phyloP scores from a whole-genome alignment of 2,888 invertebrate genomes.

The Caenorhabditis imperialis region DNA sequence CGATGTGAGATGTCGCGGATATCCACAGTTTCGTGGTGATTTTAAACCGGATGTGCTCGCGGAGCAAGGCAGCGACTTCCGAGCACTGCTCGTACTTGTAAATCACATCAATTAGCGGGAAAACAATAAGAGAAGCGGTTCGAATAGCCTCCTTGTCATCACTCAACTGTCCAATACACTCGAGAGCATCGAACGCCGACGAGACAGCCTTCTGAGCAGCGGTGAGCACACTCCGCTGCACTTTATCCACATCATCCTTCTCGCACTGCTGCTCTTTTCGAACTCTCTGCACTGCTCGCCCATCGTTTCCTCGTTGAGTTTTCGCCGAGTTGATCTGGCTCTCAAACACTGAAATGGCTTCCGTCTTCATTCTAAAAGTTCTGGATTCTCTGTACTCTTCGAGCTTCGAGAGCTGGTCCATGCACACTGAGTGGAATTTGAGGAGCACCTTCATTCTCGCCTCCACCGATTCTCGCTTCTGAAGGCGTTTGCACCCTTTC shows the following conservation, averaged over 20 bases:
- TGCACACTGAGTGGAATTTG: conserved; percentile 26
- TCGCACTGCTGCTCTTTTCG: conserved; percentile 37
- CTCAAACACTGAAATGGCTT: conserved; percentile 26
- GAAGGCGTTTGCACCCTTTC: conserved; percentile 6
- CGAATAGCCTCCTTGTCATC: conserved; percentile 41
- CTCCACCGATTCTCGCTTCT: conserved; percentile 4
- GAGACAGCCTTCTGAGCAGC: conserved; percentile 42
- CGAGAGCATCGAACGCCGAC: conserved; percentile 45
- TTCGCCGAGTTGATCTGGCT: conserved; percentile 21
- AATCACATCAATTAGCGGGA: conserved; percentile 64
- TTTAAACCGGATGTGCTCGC: neutral
- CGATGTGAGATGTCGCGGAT: conserved; percentile 54
- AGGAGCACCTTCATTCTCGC: conserved; percentile 23
- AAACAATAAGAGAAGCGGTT: conserved; percentile 49
- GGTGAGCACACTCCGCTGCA: conserved; percentile 5
- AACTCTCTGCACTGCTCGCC: conserved; percentile 15
- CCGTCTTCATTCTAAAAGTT: conserved; percentile 42
- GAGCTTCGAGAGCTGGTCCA: conserved; percentile 39
- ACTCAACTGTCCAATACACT: conserved; percentile 20
- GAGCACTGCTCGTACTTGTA: conserved; percentile 57
- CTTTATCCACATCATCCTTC: conserved; percentile 39
- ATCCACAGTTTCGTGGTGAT: conserved; percentile 51
- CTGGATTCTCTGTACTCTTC: conserved; percentile 47
- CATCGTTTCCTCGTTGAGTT: conserved; percentile 7
- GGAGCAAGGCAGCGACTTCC: conserved; percentile 21